Conservation (phyloP, 2,888 invertebrate species). For the Mystacides longicornis region DNA sequence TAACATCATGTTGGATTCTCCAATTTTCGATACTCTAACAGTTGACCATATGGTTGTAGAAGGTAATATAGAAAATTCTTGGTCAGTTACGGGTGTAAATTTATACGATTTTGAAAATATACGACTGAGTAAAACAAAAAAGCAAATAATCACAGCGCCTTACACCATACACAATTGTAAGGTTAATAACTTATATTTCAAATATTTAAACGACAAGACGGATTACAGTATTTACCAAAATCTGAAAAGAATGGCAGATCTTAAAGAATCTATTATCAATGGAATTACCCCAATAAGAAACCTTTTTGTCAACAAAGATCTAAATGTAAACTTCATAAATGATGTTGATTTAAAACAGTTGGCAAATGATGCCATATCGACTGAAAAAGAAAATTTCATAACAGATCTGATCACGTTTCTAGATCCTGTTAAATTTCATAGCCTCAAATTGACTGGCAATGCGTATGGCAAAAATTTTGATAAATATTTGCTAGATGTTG, state of each 20-base stretch:
- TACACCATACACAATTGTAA: conserved; percentile 32
- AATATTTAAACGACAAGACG: conserved; percentile 35
- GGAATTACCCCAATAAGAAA: conserved; percentile 38
- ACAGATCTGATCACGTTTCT: conserved; percentile 31
- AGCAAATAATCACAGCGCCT: conserved; percentile 31
- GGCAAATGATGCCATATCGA: conserved; percentile 36
- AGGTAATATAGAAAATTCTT: conserved; percentile 34
- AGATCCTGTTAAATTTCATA: conserved; percentile 28
- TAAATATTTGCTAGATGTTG: conserved; percentile 35
- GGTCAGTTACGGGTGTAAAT: conserved; percentile 32
- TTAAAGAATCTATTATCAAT: conserved; percentile 32
- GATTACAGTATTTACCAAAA: conserved; percentile 31
- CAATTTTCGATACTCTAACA: conserved; percentile 30
- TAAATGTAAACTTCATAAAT: conserved; percentile 34
- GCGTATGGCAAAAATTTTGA: conserved; percentile 36
- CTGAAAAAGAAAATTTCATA: conserved; percentile 36
- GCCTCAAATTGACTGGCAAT: conserved; percentile 31
- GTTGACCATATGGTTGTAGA: conserved; percentile 32
- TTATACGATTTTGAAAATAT: conserved; percentile 32
- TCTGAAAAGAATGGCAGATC: conserved; percentile 31
- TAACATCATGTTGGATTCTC: conserved; percentile 18
- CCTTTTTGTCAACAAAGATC: conserved; percentile 33
- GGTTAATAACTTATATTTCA: conserved; percentile 32
- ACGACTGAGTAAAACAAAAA: conserved; percentile 33
- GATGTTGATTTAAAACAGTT: conserved; percentile 28